Conservation (phyloP, 1,140 invertebrate species). For the Drosophila equinoxialis region DNA sequence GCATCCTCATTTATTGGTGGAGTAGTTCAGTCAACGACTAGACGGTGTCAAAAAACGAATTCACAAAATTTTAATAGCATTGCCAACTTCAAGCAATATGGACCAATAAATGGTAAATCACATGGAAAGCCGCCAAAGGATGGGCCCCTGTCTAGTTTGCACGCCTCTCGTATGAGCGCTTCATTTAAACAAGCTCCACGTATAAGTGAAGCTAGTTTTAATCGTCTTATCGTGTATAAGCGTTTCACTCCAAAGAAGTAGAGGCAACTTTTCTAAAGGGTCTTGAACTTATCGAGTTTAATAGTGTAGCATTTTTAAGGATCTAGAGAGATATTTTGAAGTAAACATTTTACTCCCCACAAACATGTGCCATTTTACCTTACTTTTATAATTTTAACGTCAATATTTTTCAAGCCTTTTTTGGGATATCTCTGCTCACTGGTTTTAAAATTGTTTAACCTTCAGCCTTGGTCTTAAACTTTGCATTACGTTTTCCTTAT, state of each 20-base stretch:
- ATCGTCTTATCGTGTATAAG: not conserved
- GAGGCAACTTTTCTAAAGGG: not conserved
- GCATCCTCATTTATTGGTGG: not conserved
- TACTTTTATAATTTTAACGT: conserved; percentile 9
- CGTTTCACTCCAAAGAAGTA: not conserved
- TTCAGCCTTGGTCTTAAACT: not conserved
- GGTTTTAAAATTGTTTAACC: conserved; percentile 15
- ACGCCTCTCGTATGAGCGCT: not conserved
- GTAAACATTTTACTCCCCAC: too few species aligned
- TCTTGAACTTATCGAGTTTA: too few species aligned
- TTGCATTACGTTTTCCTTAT: conserved; percentile 1
- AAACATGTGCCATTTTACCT: too few species aligned
- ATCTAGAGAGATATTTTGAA: too few species aligned
- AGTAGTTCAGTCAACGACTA: not conserved
- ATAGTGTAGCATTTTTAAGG: too few species aligned
- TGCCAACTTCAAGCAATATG: too few species aligned
- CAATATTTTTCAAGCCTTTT: too few species aligned
- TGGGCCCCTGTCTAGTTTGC: not conserved
- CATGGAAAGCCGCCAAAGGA: not conserved
- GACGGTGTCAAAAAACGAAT: too few species aligned
- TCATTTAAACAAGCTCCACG: not conserved
- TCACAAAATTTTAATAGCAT: too few species aligned
- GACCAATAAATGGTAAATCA: not conserved
- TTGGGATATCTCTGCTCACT: too few species aligned
- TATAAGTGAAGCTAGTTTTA: not conserved